Conservation (phyloP, 2,888 invertebrate species). For the Spodoptera exigua region DNA sequence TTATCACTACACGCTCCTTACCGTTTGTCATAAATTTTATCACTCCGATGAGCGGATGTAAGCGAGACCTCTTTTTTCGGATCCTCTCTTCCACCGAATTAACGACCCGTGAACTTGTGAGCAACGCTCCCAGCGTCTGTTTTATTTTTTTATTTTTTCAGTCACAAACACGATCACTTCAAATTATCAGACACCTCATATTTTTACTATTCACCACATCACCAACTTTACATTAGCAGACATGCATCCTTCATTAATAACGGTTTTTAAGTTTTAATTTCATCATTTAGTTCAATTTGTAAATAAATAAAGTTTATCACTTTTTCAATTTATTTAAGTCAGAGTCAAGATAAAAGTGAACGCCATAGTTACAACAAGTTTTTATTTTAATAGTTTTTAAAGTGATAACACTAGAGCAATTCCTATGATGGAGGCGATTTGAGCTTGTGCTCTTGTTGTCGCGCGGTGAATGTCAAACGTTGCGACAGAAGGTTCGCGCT, state of each 20-base stretch:
- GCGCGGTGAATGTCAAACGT: constrained; percentile 82
- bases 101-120: constrained; percentile 86
- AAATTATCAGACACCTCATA: constrained; percentile 64
- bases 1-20: constrained; percentile 85
- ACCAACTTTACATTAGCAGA: constrained; percentile 51
- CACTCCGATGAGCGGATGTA: constrained; percentile 84
- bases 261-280: constrained; percentile 37
- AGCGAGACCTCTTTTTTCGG: constrained; percentile 78
- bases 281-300: constrained; percentile 46
- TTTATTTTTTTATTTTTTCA: constrained; percentile 65
- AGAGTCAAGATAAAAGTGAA: constrained; percentile 53
- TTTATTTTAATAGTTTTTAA: constrained; percentile 66
- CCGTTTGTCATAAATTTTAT: constrained; percentile 88
- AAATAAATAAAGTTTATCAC: constrained; percentile 70
- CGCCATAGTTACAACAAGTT: constrained; percentile 58
- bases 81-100: constrained; percentile 78
- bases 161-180: constrained; percentile 83
- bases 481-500: constrained; percentile 61
- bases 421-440: constrained; percentile 78
- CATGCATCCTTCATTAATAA: constrained; percentile 13
- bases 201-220: constrained; percentile 65
- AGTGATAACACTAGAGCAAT: constrained; percentile 78
- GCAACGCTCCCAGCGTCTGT: constrained; percentile 75
- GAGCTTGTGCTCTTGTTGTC: constrained; percentile 82
- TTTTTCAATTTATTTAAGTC: constrained; percentile 57